These are phyloP conservation scores for Lampropteryx suffumata DNA, from an alignment of 2,888 invertebrate genomes.

Conservation along the genomic window DNA sequence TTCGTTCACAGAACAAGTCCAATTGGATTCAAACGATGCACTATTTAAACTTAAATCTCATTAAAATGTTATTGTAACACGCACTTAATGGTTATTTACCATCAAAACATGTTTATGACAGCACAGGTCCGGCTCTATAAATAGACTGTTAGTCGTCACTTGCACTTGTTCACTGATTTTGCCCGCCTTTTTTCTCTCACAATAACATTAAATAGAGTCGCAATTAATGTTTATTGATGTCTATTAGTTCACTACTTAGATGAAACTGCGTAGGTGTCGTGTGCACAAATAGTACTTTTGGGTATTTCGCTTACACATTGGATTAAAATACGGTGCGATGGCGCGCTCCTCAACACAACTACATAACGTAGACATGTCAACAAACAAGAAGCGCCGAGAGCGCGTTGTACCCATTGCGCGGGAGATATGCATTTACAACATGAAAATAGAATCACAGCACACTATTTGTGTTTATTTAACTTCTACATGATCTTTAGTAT, in stretches of 20 bases:
- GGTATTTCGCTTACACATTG: slow-evolving; percentile 49
- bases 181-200: slow-evolving; percentile 70
- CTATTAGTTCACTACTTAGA: slow-evolving; percentile 42
- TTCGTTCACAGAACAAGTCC: slow-evolving; percentile 38
- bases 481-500: background rate
- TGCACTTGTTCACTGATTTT: slow-evolving; percentile 65
- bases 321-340: slow-evolving; percentile 61
- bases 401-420: slow-evolving; percentile 45
- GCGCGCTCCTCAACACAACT: slow-evolving; percentile 67
- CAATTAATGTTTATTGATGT: slow-evolving; percentile 40
- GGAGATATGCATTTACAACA: slow-evolving; percentile 33
- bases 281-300: slow-evolving; percentile 44
- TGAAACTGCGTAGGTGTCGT: slow-evolving; percentile 45
- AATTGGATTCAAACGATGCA: slow-evolving; percentile 38
- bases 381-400: slow-evolving; percentile 56
- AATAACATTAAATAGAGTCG: slow-evolving; percentile 45
- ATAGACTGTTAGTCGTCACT: slow-evolving; percentile 71
- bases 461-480: background rate
- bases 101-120: slow-evolving; percentile 57
- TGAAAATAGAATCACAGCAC: background rate
- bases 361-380: slow-evolving; percentile 66
- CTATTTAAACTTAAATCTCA: slow-evolving; percentile 35
- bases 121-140: slow-evolving; percentile 69
- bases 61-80: slow-evolving; percentile 40
- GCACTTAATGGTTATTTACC: slow-evolving; percentile 35